Evolutionary conservation across 2,797 vertebrate genomes (phyloP), one percentile per base, ranked within the genome.

Genomic region (Sebastiscus albofasciatus): DNA sequence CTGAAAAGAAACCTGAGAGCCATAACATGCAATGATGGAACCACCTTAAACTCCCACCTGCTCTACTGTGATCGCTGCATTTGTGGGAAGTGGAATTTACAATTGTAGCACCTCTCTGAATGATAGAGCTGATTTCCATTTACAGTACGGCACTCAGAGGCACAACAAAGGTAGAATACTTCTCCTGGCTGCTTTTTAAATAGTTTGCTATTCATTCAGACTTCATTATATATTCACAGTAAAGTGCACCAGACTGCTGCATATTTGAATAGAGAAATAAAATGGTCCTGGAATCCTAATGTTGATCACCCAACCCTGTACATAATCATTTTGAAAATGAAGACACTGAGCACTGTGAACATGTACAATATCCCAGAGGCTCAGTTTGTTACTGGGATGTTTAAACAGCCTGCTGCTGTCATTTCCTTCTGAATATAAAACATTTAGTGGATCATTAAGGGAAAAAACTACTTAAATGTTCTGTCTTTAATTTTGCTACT

Each of bases 251-350:
- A 77, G 18, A 54, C n/a, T 34, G 54, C 29, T 69, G 54, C 60
- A 80, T 67, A 76, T 74, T 67, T 55, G 49, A 73, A 67, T 33
- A 24, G 36, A 56, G 22, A 56, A 39, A 59, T 22, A 54, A 49
- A 69, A 61, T 39, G 36, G 9, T 55, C 26, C 34, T 31, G n/a
- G 16, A 69, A 71, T 60, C 22, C 9, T 64, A 34, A 68, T 78
- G 55, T 56, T 39, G 29, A 39, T 70, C 54, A 58, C 49, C 67
- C 27, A 9, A 11, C 60, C 18, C 31, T 75, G 9, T 59, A 13
- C 39, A 65, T 3, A 14, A 22, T 64, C 22, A 49, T 56, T 72
- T 33, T 8, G 31, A 42, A 64, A 55, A 78, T 26, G 13, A 74
- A 56, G n/a, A 67, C 22, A 71, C 22, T 3, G 18, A 65, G 18